Base-by-base conservation (phyloP, 2,113 vertebrate species). In the Etheostoma cragini region DNA sequence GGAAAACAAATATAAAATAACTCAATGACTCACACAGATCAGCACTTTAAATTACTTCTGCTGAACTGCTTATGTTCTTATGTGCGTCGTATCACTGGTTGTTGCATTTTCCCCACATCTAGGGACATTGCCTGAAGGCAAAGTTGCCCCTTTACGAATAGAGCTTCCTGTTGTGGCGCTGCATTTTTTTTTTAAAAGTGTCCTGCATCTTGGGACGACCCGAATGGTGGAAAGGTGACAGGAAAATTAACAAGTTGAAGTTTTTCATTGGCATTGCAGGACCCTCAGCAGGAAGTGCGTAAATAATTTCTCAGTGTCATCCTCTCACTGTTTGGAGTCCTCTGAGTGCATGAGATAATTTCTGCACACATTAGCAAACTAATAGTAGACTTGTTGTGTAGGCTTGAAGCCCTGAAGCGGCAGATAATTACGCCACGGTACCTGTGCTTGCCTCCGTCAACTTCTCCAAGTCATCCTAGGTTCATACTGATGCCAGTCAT, bases 401-500 rank as follows among this genome's bases (percentile, higher is more conserved):
- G 61, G 67, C 47, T 72, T 85, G 47, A 72, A 67, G 77, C 62
- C 84, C 65, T 30, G 52, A 38, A 82, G 85, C 13, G 3, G 76
- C 62, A 63, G 52, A 82, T 78, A 66, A 73, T 86, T 66, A 21
- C 33, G 3, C 84, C 70, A 21, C 33, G 2, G 72, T 33, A 74
- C 82, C 81, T 85, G 68, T 14, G 47, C 53, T 70, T 30, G 61
- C 52, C 72, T 77, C 60, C 14, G 24, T 53, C 46, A 83, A 78
- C 74, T 64, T 73, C 53, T 72, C 46, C 21, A 30, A 83, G 83
- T 88, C 69, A 45, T 60, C 68, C 69, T 42, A 33, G 77, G 78
- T 87, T 88, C 75, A 86, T 75, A 49, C 61, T 62, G 52, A 83
- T 82, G 78, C 54, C 83, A 84, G 72, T 83, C 78, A 80, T 72